phyloP scores from a whole-genome alignment of 2,797 vertebrate species.

The Gambelia wislizenii region DNA sequence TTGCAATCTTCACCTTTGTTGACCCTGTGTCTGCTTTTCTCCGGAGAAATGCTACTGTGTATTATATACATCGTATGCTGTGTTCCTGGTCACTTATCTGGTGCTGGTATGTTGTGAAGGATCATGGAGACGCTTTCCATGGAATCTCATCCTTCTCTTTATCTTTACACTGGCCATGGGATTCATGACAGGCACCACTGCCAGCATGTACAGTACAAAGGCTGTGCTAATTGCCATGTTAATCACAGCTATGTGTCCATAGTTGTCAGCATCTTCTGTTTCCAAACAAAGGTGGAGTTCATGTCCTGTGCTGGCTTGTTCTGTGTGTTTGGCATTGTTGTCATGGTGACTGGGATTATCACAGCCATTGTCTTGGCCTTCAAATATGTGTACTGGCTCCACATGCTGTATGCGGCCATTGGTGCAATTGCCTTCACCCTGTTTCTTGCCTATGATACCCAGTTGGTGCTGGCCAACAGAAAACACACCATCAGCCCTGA shows the following conservation, averaged over 20 bases:
- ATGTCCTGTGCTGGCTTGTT: too few species aligned
- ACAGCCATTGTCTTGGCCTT: slow-evolving; percentile 91
- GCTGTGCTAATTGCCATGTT: slow-evolving; percentile 90
- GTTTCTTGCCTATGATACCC: slow-evolving; percentile 95
- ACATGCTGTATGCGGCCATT: slow-evolving; percentile 93
- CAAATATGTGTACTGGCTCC: slow-evolving; percentile 94
- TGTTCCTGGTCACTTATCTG: slow-evolving; percentile 90
- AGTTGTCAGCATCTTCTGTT: slow-evolving; percentile 94
- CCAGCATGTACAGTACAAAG: slow-evolving; percentile 88
- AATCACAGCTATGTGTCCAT: slow-evolving; percentile 92
- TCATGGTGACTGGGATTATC: too few species aligned
- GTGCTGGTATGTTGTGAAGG: slow-evolving; percentile 90
- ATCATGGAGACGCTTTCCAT: slow-evolving; percentile 93
- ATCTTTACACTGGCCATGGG: slow-evolving; percentile 93
- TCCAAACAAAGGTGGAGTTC: slow-evolving; percentile 99
- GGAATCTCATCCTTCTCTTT: slow-evolving; percentile 90
- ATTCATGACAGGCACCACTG: slow-evolving; percentile 91
- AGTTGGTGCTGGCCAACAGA: slow-evolving; percentile 93
- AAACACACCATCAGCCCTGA: slow-evolving; percentile 90
- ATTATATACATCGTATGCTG: slow-evolving; percentile 88
- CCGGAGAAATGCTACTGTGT: slow-evolving; percentile 80
- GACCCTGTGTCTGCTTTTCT: slow-evolving; percentile 85
- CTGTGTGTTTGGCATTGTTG: too few species aligned
- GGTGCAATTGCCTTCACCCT: slow-evolving; percentile 92
- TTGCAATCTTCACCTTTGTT: slow-evolving; percentile 90